phyloP scores from a whole-genome alignment of 2,797 vertebrate species.

The Chiroxiphia lanceolata region DNA sequence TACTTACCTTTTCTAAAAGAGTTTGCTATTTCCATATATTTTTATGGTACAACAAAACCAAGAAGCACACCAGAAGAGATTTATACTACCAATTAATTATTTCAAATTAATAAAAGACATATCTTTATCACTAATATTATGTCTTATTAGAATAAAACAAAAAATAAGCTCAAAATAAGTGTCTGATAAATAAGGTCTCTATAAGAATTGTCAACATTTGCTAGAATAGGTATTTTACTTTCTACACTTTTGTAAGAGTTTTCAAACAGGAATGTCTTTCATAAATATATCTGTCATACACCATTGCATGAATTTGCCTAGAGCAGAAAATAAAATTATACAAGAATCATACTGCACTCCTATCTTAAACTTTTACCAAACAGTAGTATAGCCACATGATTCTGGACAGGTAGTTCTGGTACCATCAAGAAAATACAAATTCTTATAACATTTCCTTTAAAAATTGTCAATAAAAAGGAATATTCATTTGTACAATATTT shows the following conservation, averaged over 20 bases:
- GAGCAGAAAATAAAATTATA: neutral
- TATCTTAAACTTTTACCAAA: neutral
- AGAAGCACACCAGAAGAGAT: neutral
- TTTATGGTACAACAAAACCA: neutral
- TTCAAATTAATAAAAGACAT: neutral
- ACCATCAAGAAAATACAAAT: neutral
- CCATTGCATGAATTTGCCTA: neutral
- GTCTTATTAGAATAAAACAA: neutral
- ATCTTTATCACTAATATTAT: neutral
- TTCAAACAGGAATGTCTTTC: neutral
- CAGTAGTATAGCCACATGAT: neutral
- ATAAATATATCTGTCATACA: neutral
- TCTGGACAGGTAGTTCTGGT: neutral
- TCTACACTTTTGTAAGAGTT: neutral
- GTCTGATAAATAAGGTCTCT: neutral
- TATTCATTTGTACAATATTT: neutral
- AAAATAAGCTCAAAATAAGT: neutral
- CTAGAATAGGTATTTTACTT: neutral
- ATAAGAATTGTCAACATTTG: neutral
- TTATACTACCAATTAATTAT: neutral
- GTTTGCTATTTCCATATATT: neutral
- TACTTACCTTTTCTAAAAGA: neutral
- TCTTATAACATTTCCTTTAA: neutral
- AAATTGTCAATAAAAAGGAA: neutral
- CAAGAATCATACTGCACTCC: neutral